A percentile compares a stretch with the other conserved stretches of the same genome.
These are phyloP conservation scores for Sisor rabdophorus DNA, from an alignment of 2,113 vertebrate species.

Conservation along the genomic window DNA sequence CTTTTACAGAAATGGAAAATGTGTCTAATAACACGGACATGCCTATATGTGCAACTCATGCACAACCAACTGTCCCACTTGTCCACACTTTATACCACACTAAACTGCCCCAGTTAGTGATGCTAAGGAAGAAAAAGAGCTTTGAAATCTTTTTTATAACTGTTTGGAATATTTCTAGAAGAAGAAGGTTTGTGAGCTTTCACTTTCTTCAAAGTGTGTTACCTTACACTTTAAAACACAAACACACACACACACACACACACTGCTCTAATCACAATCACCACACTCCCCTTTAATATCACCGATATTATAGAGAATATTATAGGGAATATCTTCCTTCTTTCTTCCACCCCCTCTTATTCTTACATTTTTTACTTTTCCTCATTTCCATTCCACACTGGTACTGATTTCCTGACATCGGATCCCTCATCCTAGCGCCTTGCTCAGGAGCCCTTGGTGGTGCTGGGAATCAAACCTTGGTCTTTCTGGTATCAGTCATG, in stretches of 20 bases:
- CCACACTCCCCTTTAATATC: too few relatives aligned
- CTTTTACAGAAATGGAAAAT: not conserved
- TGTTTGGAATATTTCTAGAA: slow-evolving; percentile 8
- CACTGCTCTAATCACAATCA: slow-evolving; percentile 21
- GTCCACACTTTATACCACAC: not conserved
- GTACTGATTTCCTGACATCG: not conserved
- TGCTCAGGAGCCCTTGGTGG: too few relatives aligned
- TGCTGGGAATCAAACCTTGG: too few relatives aligned
- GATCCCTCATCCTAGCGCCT: not conserved
- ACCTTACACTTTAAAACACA: slow-evolving; percentile 12
- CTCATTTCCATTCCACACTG: too few relatives aligned
- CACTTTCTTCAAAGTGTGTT: not conserved
- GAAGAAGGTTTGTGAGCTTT: not conserved
- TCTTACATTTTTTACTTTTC: too few relatives aligned
- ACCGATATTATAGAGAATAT: too few relatives aligned
- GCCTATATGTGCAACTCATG: not conserved
- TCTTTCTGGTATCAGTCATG: too few relatives aligned
- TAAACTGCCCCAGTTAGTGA: not conserved
- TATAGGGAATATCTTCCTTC: not conserved
- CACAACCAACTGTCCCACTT: not conserved
- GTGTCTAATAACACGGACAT: not conserved
- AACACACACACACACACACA: not conserved
- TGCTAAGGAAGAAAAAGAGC: not conserved
- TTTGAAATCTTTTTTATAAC: not conserved
- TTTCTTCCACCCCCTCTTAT: not conserved